These are phyloP conservation scores for Cisticola juncidis DNA, from an alignment of 2,113 vertebrate genomes.

Conservation along the genomic window DNA sequence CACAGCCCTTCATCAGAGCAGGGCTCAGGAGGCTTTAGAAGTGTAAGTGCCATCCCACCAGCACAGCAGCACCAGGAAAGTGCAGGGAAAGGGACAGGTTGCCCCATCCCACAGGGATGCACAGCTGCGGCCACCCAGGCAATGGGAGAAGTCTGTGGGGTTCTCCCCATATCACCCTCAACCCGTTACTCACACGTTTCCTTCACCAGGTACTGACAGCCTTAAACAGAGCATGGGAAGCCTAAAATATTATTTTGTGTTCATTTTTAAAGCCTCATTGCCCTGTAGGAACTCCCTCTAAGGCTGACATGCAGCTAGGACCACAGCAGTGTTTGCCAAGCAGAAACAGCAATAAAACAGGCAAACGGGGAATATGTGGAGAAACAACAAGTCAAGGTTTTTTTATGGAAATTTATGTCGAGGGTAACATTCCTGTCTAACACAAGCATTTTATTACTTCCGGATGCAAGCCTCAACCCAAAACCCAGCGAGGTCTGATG, in stretches of 20 bases:
- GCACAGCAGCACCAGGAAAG: background rate
- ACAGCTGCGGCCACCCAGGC: background rate
- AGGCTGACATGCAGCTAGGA: background rate
- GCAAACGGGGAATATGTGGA: background rate
- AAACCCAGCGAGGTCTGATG: slow-evolving; percentile 31
- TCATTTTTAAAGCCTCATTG: background rate
- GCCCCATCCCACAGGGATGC: background rate
- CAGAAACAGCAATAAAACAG: slow-evolving; percentile 26
- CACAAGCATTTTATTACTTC: slow-evolving; percentile 48
- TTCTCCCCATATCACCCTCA: background rate
- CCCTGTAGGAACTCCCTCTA: background rate
- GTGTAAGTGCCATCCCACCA: slow-evolving; percentile 46
- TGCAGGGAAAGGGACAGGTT: background rate
- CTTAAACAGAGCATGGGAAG: background rate
- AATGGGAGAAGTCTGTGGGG: background rate
- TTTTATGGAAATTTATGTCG: slow-evolving; percentile 14
- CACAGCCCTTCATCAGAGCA: slow-evolving; percentile 63
- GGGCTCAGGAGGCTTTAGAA: slow-evolving; percentile 61
- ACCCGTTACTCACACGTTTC: background rate
- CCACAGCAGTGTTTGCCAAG: background rate
- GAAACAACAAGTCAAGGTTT: background rate
- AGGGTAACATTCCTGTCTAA: slow-evolving; percentile 45
- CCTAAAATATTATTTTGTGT: background rate
- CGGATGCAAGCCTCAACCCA: slow-evolving; percentile 37
- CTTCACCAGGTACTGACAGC: background rate